Evolutionary conservation across 2,113 vertebrate species (phyloP).

Genomic region (Erythrocebus patas): DNA sequence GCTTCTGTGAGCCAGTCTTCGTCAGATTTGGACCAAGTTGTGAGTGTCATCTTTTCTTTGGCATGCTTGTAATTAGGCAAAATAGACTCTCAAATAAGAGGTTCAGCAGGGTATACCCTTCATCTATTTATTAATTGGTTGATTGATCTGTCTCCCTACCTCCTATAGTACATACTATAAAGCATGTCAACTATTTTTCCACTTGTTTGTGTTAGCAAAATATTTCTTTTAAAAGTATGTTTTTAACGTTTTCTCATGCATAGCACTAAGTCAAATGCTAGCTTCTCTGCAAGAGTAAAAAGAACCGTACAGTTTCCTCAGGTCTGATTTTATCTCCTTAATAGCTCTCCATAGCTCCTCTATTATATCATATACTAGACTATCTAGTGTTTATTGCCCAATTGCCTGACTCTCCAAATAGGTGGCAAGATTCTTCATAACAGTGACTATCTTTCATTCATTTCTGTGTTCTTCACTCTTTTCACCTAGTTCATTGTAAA

Average conservation of each 20-base stretch:
- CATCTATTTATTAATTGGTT: too few relatives aligned
- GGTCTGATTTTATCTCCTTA: not conserved
- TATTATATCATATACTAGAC: not conserved
- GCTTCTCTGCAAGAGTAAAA: not conserved
- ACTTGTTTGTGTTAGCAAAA: not conserved
- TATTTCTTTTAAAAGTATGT: not conserved
- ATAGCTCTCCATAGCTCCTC: not conserved
- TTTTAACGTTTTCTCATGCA: not conserved
- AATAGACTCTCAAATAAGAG: not conserved
- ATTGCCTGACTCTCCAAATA: not conserved
- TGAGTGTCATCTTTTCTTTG: not conserved
- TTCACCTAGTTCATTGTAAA: not conserved
- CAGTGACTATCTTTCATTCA: not conserved
- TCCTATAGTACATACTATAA: not conserved
- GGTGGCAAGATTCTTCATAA: not conserved
- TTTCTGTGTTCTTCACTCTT: not conserved
- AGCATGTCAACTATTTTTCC: not conserved
- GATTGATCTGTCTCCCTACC: not conserved
- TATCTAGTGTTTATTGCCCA: not conserved
- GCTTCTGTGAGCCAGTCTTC: not conserved
- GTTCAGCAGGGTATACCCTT: not conserved
- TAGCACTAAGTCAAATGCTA: not conserved
- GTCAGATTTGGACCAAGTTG: not conserved
- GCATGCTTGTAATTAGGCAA: not conserved
- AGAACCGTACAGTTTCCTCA: not conserved